Percentiles rank a stretch among this genome's conserved stretches.
Evolutionary conservation across 2,113 vertebrate species (phyloP).

Genomic region (Rhinogobius similis): DNA sequence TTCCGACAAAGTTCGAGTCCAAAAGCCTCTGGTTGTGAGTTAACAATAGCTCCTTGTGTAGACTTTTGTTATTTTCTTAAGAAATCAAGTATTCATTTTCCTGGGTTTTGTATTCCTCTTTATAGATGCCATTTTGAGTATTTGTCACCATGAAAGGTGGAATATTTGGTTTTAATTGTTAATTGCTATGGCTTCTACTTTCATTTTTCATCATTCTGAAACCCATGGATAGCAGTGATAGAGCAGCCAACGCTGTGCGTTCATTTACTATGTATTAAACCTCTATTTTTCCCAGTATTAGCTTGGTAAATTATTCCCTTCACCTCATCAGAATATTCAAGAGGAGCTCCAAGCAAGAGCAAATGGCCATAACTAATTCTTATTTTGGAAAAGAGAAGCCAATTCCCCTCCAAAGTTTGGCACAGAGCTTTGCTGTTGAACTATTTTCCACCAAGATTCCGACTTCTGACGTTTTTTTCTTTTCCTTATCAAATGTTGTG

Average conservation of each 20-base stretch:
- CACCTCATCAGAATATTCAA: conserved; percentile 42
- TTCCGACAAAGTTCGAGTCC: too few relatives aligned
- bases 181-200: too few relatives aligned
- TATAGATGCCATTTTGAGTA: too few relatives aligned
- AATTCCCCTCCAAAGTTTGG: conserved; percentile 43
- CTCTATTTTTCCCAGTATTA: conserved; percentile 13
- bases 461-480: conserved; percentile 13
- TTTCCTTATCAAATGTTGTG: conserved; percentile 10
- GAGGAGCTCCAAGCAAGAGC: conserved; percentile 57
- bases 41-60: too few relatives aligned
- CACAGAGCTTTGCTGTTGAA: conserved; percentile 41
- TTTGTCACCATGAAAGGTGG: too few relatives aligned
- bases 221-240: too few relatives aligned
- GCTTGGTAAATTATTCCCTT: conserved; percentile 54
- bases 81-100: too few relatives aligned
- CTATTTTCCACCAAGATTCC: conserved; percentile 64
- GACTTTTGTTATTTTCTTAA: not conserved
- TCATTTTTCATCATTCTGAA: too few relatives aligned
- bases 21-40: not conserved
- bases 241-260: not conserved
- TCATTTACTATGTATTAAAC: not conserved
- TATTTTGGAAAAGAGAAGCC: conserved; percentile 61
- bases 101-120: too few relatives aligned
- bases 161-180: too few relatives aligned
- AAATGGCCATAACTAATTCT: conserved; percentile 59